Percentiles rank a stretch among this genome's conserved stretches.
These are phyloP conservation scores for Polypterus bichir DNA, from an alignment of 2,113 vertebrate species.

Conservation along the genomic window DNA sequence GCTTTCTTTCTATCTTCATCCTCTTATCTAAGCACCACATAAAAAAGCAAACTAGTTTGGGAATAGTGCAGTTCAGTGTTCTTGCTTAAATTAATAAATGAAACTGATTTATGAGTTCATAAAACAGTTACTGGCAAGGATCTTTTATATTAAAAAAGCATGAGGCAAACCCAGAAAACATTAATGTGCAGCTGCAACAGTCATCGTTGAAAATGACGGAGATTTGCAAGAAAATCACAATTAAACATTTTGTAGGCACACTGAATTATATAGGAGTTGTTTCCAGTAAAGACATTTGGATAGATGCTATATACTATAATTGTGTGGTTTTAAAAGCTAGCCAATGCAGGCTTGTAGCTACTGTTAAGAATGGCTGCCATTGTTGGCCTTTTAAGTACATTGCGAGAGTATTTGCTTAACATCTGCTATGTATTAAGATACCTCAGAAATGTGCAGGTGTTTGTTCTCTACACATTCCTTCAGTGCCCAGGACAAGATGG, in stretches of 20 bases:
- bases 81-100: no score
- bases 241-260: no score
- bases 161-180: constrained; percentile 4
- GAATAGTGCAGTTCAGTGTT: no score
- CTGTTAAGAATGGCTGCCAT: neutral
- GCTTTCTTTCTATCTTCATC: no score
- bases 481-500: neutral
- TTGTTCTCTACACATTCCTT: neutral
- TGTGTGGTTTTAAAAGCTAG: constrained; percentile 3
- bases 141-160: constrained; percentile 4
- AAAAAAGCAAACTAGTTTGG: no score
- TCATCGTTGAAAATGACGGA: constrained; percentile 11
- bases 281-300: no score
- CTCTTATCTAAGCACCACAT: no score
- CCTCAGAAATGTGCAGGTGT: constrained; percentile 1
- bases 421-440: neutral
- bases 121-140: constrained; percentile 9
- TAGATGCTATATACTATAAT: neutral
- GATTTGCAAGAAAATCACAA: constrained; percentile 8
- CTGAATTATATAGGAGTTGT: no score
- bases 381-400: neutral
- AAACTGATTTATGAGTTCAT: neutral
- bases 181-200: constrained; percentile 9
- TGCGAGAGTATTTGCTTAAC: neutral
- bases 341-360: neutral